Base-by-base conservation (phyloP, 2,113 vertebrate species). In the Panurus biarmicus region DNA sequence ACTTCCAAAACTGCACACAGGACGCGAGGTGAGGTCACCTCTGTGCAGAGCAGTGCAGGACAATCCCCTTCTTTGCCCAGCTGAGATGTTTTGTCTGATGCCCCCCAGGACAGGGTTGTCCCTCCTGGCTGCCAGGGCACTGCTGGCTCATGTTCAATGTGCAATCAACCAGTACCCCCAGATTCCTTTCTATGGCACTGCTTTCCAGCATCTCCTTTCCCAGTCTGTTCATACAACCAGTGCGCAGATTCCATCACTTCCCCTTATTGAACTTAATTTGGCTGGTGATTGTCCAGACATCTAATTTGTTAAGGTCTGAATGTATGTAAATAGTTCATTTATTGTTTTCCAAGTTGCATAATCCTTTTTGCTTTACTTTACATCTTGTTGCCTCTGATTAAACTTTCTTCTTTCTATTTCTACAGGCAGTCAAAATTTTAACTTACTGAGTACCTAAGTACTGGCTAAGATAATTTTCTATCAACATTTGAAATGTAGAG, bases 51-150 rank as follows among this genome's bases (percentile, higher is more conserved):
- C 24, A 61, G 38, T 44, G 47, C 1, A 1, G 40, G 48, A 64
- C 48, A 73, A 64, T 45, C 22, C 17, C 33, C 47, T 45, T 38
- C 57, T 48, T 54, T 54, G 33, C 40, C 28, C 0, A 0, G 17
- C 57, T 54, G 38, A 0, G 3, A 72, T 64, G 57, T 28, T 64
- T 48, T 47, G 18, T 40, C 57, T 33, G 57, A 54, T 54, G 57
- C 4, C 2, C 16, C 58, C 28, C 29, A 64, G 23, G 40, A 47
- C 48, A 64, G 0, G 0, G 0, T 4, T 56, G 58, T 3, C 58
- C 2, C 58, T 73, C 23, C 40, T 54, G 58, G 40, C 48, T 64
- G n/a, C n/a, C 48, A 47, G n/a, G 28, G 28, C 40, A 28, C 48
- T 84, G 40, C n/a, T 73, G n/a, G 0, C 23, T 73, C 40, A 22